phyloP scores from a whole-genome alignment of 2,888 invertebrate species.

The Drosophila affinis region DNA sequence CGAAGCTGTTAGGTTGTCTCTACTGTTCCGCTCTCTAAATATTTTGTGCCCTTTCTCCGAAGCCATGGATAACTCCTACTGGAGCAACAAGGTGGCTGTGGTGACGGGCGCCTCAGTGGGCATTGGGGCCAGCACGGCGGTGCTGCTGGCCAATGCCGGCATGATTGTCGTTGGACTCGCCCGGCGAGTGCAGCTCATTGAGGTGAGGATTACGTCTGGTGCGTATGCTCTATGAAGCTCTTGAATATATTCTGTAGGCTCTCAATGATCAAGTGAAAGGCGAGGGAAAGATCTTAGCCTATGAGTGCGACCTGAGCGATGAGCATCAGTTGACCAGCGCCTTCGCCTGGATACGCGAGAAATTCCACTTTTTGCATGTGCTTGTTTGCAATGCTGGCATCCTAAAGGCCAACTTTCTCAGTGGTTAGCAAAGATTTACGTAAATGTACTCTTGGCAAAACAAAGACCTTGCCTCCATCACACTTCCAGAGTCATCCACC shows the following conservation, averaged over 20 bases:
- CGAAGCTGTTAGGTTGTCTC: conserved; percentile 64
- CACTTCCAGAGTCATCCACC: conserved; percentile 69
- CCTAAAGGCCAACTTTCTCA: conserved; percentile 81
- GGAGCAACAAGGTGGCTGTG: conserved; percentile 82
- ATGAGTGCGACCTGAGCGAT: conserved; percentile 82
- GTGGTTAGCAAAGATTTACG: conserved; percentile 56
- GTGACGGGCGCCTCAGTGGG: conserved; percentile 84
- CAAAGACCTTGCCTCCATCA: neutral
- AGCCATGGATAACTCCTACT: conserved; percentile 62
- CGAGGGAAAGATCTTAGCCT: conserved; percentile 80
- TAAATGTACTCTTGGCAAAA: neutral
- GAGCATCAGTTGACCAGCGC: conserved; percentile 76
- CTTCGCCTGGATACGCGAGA: conserved; percentile 80
- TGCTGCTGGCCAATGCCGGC: conserved; percentile 83
- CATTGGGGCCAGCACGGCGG: conserved; percentile 83
- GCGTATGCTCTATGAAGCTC: neutral
- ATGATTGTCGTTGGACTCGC: conserved; percentile 85
- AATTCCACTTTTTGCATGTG: conserved; percentile 80
- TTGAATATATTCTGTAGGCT: conserved; percentile 56
- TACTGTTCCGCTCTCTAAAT: neutral
- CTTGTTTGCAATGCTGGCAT: conserved; percentile 84
- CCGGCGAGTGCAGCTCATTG: conserved; percentile 84
- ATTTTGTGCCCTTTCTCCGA: neutral
- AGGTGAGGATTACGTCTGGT: conserved; percentile 71
- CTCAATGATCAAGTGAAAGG: conserved; percentile 77